Percentiles rank a stretch among this genome's conserved stretches.
phyloP scores from a whole-genome alignment of 2,113 vertebrate species.

The Corvus moneduloides region DNA sequence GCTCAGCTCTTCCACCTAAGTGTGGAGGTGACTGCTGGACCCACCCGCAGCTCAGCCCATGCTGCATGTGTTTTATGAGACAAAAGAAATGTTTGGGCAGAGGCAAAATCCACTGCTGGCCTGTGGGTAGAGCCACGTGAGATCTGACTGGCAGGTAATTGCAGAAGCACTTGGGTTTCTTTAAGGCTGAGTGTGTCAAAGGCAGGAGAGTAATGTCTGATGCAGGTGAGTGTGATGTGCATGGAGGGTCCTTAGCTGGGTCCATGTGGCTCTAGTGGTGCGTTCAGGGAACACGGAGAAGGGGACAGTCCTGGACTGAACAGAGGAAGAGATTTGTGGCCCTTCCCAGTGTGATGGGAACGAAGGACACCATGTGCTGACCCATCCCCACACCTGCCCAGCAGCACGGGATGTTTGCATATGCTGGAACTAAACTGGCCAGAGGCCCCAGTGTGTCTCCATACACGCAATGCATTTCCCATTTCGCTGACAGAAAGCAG shows the following conservation, averaged over 20 bases:
- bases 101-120: not conserved
- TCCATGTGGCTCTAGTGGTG: rapidly evolving
- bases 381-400: not conserved
- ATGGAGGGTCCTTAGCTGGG: rapidly evolving
- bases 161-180: not conserved
- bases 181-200: not conserved
- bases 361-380: not conserved
- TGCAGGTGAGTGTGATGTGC: too few relatives aligned
- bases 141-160: not conserved
- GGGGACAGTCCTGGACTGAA: rapidly evolving
- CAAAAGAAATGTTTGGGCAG: not conserved
- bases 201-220: not conserved
- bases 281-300: not conserved
- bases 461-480: rapidly evolving
- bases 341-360: not conserved
- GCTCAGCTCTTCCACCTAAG: rapidly evolving
- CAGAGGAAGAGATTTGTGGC: not conserved
- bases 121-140: rapidly evolving
- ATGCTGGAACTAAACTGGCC: not conserved
- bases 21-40: not conserved
- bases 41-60: rapidly evolving
- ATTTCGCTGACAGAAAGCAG: not conserved
- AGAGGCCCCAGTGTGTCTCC: not conserved
- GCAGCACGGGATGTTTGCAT: not conserved
- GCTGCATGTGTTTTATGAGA: not conserved